Conservation (phyloP, 2,888 invertebrate species). For the Tenodera sinensis region DNA sequence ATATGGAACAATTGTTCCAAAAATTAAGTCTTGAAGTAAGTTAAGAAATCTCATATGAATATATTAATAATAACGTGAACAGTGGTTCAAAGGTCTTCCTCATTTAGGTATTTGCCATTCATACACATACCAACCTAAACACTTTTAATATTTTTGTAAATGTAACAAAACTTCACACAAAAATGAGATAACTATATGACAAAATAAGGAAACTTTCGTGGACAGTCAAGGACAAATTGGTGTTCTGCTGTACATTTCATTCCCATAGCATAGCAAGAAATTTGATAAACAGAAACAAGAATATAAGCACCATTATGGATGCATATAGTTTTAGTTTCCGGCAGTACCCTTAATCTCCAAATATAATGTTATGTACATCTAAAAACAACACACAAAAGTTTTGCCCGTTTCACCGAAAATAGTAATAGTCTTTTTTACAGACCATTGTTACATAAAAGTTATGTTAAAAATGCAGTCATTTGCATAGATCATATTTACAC, state of each 20-base stretch:
- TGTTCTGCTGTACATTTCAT: background rate
- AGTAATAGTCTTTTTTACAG: conserved; percentile 9
- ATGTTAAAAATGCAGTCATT: background rate
- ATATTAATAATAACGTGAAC: no score
- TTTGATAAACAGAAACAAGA: background rate
- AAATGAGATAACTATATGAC: no score
- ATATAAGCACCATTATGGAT: background rate
- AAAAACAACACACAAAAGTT: background rate
- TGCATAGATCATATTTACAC: background rate
- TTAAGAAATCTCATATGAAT: no score
- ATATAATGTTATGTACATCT: background rate
- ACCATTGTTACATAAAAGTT: background rate
- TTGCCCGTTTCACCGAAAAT: conserved; percentile 27
- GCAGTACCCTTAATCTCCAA: background rate
- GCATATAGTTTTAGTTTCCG: background rate
- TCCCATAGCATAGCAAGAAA: background rate
- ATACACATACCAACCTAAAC: no score
- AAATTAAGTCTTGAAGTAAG: no score
- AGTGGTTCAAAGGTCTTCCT: no score
- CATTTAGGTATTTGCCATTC: no score
- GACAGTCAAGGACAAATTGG: background rate
- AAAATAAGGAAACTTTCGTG: no score
- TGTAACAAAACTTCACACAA: no score
- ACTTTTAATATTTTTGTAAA: no score
- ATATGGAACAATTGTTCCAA: no score